A percentile compares a stretch with the other conserved stretches of the same genome.
Conservation (phyloP, 2,888 invertebrate species). For the Taenaris catops region DNA sequence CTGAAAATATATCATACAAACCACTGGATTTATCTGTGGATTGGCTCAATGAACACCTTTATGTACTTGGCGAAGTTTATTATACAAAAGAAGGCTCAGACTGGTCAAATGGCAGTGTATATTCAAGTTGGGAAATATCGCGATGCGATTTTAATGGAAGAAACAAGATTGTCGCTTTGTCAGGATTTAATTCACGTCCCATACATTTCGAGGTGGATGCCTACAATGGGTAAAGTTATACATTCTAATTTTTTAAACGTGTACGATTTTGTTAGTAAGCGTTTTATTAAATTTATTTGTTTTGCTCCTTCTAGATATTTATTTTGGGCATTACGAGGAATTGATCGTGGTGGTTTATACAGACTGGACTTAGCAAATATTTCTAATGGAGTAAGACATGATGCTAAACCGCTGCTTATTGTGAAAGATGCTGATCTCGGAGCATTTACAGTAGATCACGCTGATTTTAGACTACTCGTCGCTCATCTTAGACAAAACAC, state of each 20-base stretch:
- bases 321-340: slow-evolving; percentile 85
- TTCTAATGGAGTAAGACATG: slow-evolving; percentile 86
- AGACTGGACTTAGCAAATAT: slow-evolving; percentile 88
- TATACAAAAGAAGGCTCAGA: slow-evolving; percentile 53
- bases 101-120: slow-evolving; percentile 40
- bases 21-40: slow-evolving; percentile 89
- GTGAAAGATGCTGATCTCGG: slow-evolving; percentile 84
- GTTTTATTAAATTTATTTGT: not conserved
- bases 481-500: slow-evolving; percentile 88
- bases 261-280: no score
- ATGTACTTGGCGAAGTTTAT: slow-evolving; percentile 87
- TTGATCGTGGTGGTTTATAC: slow-evolving; percentile 83
- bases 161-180: slow-evolving; percentile 84
- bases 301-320: slow-evolving; percentile 80
- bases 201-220: slow-evolving; percentile 94
- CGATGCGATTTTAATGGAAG: slow-evolving; percentile 88
- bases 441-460: slow-evolving; percentile 90
- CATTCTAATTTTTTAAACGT: no score
- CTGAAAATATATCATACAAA: slow-evolving; percentile 79
- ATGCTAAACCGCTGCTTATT: slow-evolving; percentile 83
- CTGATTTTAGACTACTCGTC: slow-evolving; percentile 88
- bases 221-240: slow-evolving; percentile 86
- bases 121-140: slow-evolving; percentile 84
- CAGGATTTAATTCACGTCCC: slow-evolving; percentile 85
- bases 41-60: slow-evolving; percentile 93